Conservation (phyloP, 2,888 invertebrate species). For the Tuta absoluta region DNA sequence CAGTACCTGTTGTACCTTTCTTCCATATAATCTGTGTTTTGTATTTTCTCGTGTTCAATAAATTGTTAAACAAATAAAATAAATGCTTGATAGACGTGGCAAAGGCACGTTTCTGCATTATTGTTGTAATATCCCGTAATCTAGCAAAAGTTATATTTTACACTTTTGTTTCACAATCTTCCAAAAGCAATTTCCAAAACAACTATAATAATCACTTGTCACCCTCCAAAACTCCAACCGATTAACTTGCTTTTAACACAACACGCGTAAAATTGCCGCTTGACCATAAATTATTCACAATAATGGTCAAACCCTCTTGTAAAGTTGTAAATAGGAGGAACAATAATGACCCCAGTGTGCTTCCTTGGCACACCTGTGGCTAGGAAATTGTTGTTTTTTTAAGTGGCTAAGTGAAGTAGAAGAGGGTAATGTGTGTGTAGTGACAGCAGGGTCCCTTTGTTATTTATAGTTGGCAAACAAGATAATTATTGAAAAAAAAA, state of each 20-base stretch:
- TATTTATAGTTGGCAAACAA: no score
- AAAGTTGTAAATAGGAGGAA: slow-evolving; percentile 4
- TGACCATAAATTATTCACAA: slow-evolving; percentile 25
- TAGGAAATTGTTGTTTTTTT: slow-evolving; percentile 7
- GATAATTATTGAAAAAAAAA: no score
- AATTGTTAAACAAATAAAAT: no score
- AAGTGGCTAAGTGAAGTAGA: background rate
- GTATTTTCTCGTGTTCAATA: no score
- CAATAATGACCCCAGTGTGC: slow-evolving; percentile 17
- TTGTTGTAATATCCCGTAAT: no score
- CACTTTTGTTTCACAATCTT: background rate
- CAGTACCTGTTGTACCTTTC: no score
- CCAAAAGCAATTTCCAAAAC: background rate
- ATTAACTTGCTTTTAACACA: slow-evolving; percentile 19
- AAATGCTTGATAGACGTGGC: no score
- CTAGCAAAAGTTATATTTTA: no score
- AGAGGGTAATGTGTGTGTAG: no score
- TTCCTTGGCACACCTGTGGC: slow-evolving; percentile 26
- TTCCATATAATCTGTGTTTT: no score
- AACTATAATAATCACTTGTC: slow-evolving; percentile 2
- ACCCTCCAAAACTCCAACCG: slow-evolving; percentile 6
- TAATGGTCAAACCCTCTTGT: slow-evolving; percentile 24
- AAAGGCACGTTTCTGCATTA: no score
- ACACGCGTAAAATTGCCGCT: slow-evolving; percentile 20
- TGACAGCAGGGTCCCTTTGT: no score